phyloP scores from a whole-genome alignment of 2,113 vertebrate species.

The Sarotherodon lohbergeri region DNA sequence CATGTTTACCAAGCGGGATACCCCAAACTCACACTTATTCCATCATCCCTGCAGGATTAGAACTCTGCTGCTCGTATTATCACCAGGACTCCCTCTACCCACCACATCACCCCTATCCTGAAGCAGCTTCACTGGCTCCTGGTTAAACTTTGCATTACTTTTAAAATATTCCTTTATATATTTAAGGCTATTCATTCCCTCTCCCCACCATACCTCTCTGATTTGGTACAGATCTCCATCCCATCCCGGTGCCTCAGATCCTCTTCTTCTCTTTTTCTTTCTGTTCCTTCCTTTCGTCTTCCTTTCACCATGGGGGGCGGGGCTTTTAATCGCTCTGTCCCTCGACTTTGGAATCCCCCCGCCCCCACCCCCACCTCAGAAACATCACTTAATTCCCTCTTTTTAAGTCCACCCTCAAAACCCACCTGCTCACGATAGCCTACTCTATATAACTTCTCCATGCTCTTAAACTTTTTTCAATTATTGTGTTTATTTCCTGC shows the following conservation, averaged over 20 bases:
- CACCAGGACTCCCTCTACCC: background rate
- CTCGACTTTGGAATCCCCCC: background rate
- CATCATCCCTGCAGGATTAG: background rate
- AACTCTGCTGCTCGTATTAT: background rate
- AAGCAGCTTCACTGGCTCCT: background rate
- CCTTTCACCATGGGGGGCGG: background rate
- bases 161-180: background rate
- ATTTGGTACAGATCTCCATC: background rate
- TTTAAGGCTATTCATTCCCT: background rate
- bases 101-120: background rate
- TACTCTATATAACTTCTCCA: too few species aligned
- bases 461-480: too few species aligned
- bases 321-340: background rate
- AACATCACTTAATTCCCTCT: too few species aligned
- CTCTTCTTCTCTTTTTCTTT: background rate
- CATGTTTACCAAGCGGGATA: background rate
- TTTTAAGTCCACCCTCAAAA: too few species aligned
- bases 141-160: background rate
- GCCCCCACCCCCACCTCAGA: too few species aligned
- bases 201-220: background rate
- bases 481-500: too few species aligned
- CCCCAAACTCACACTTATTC: background rate
- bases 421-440: too few species aligned
- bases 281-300: background rate
- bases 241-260: background rate